Conservation (phyloP, 2,113 vertebrate species). For the Rattus rattus region DNA sequence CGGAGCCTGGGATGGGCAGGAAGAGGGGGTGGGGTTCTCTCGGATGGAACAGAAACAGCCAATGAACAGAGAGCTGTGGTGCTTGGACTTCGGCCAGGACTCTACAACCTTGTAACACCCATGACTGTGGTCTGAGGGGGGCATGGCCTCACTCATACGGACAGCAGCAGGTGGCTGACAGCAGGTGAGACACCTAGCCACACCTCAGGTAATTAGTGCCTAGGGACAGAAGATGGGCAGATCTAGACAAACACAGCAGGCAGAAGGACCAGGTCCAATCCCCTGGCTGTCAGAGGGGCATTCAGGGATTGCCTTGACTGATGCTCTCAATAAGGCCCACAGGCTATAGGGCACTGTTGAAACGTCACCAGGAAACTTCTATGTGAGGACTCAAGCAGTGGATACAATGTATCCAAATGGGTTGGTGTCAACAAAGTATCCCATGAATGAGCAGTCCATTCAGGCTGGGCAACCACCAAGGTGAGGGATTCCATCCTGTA, state of each 20-base stretch:
- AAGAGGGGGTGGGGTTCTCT: background rate
- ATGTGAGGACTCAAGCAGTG: background rate
- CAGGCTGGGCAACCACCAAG: no score
- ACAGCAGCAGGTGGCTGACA: background rate
- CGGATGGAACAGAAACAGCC: background rate
- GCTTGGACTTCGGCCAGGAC: fast-evolving
- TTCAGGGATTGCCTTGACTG: background rate
- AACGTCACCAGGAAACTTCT: background rate
- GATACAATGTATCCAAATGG: background rate
- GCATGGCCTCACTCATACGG: background rate
- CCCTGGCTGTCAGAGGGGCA: background rate
- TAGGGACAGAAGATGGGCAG: background rate
- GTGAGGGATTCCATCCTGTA: no score
- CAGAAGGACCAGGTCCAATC: background rate
- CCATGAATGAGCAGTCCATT: no score
- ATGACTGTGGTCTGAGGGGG: no score
- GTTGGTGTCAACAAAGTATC: no score
- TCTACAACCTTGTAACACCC: background rate
- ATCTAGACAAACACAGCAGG: background rate
- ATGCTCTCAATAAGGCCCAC: background rate
- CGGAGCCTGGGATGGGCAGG: background rate
- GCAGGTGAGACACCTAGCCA: background rate
- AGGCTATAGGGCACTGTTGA: background rate
- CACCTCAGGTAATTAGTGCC: background rate
- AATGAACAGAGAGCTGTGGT: background rate